These are phyloP conservation scores for Fragum fragum DNA, from an alignment of 2,888 invertebrate genomes.

Conservation along the genomic window DNA sequence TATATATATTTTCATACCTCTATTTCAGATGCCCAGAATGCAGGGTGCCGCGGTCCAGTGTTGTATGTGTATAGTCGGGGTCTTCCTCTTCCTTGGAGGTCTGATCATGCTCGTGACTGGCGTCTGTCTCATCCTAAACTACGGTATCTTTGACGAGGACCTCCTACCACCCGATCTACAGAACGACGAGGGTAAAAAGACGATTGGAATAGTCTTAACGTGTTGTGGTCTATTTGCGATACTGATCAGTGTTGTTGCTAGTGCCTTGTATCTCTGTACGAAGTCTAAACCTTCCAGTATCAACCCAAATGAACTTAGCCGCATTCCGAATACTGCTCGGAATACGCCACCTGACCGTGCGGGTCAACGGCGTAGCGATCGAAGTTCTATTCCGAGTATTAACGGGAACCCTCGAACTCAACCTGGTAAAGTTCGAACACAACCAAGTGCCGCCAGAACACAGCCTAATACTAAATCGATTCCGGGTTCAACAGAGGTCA, in stretches of 20 bases:
- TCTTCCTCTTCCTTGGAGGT: conserved; percentile 81
- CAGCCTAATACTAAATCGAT: conserved; percentile 17
- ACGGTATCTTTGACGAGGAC: conserved; percentile 76
- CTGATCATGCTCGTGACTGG: conserved; percentile 81
- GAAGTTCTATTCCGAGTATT: not conserved
- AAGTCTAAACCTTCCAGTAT: conserved; percentile 53
- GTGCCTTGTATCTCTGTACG: conserved; percentile 75
- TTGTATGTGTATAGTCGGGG: conserved; percentile 79
- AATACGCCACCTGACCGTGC: conserved; percentile 56
- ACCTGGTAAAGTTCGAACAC: not conserved
- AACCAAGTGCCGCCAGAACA: not conserved
- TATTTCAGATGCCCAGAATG: conserved; percentile 80
- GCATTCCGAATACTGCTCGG: conserved; percentile 56
- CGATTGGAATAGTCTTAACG: conserved; percentile 82
- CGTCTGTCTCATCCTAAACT: conserved; percentile 80
- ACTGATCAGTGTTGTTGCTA: conserved; percentile 76
- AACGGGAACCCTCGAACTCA: conserved; percentile 24
- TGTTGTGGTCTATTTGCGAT: conserved; percentile 72
- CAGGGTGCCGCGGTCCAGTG: conserved; percentile 78
- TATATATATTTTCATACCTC: not conserved
- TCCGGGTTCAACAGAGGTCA: conserved; percentile 63
- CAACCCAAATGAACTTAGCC: conserved; percentile 60
- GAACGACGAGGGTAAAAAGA: conserved; percentile 79
- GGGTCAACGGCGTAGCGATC: conserved; percentile 20
- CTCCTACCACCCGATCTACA: conserved; percentile 78